Evolutionary conservation across 2,113 vertebrate species (phyloP).

Genomic region (Trochalopteron elliotii): DNA sequence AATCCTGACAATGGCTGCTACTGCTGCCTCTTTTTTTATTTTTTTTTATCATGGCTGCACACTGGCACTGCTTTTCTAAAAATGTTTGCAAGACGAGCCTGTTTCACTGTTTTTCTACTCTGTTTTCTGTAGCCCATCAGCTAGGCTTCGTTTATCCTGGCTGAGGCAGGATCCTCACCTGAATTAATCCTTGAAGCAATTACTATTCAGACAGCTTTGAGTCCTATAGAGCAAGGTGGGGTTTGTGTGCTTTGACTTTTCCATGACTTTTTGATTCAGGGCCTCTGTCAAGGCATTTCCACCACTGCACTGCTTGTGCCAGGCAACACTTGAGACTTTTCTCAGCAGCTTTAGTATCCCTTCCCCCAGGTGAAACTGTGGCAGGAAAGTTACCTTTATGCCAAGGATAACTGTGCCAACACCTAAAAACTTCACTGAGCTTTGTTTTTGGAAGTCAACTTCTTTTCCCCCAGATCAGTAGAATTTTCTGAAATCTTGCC

Average conservation of each 20-base stretch:
- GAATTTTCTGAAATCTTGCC: not conserved
- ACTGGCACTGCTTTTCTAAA: not conserved
- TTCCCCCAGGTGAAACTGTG: not conserved
- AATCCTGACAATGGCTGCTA: not conserved
- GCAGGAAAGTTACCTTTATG: not conserved
- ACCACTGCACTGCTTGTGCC: not conserved
- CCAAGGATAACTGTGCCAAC: not conserved
- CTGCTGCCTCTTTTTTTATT: not conserved
- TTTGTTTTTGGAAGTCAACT: not conserved
- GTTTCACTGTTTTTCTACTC: not conserved
- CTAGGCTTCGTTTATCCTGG: fast-evolving
- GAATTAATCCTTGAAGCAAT: not conserved
- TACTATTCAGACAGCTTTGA: not conserved
- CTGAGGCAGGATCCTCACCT: not conserved
- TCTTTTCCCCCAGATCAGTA: not conserved
- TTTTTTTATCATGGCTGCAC: not conserved
- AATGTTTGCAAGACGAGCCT: not conserved
- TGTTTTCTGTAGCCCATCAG: not conserved
- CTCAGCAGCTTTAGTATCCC: not conserved
- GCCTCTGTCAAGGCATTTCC: not conserved
- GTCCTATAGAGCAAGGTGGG: not conserved
- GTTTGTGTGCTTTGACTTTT: not conserved
- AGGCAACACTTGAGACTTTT: not conserved
- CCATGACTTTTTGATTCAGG: not conserved
- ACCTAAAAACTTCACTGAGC: not conserved